Evolutionary conservation across 2,797 vertebrate species (phyloP).

Genomic region (Spea hammondii): DNA sequence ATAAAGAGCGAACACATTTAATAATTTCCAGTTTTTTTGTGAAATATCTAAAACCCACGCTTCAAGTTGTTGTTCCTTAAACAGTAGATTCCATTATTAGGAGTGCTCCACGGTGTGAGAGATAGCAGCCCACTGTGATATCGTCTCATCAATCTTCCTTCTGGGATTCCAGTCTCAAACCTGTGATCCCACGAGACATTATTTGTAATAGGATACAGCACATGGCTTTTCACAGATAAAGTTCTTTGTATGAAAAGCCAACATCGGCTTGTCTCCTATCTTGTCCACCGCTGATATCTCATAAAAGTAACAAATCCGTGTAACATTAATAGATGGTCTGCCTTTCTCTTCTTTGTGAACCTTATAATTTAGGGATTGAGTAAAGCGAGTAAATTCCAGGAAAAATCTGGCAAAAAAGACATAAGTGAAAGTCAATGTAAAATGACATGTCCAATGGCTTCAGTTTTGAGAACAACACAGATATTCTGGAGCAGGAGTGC

Average conservation of each 20-base stretch:
- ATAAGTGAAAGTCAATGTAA: too few species aligned
- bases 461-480: too few species aligned
- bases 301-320: not conserved
- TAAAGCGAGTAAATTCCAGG: too few species aligned
- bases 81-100: too few species aligned
- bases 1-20: too few species aligned
- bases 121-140: slow-evolving; percentile 35
- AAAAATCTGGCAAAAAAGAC: too few species aligned
- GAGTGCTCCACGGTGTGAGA: slow-evolving; percentile 20
- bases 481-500: too few species aligned
- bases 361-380: too few species aligned
- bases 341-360: not conserved
- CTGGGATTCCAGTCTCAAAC: slow-evolving; percentile 20
- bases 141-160: slow-evolving; percentile 40
- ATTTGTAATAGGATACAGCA: slow-evolving; percentile 12
- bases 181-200: slow-evolving; percentile 38
- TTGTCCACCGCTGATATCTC: not conserved
- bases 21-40: too few species aligned
- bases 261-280: not conserved
- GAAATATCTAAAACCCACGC: too few species aligned
- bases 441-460: too few species aligned
- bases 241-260: slow-evolving; percentile 11
- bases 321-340: not conserved
- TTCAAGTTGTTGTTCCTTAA: too few species aligned
- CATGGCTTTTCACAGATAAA: slow-evolving; percentile 42